Conservation (phyloP, 1,140 invertebrate genomes). For the Aphaenogaster rudis region DNA sequence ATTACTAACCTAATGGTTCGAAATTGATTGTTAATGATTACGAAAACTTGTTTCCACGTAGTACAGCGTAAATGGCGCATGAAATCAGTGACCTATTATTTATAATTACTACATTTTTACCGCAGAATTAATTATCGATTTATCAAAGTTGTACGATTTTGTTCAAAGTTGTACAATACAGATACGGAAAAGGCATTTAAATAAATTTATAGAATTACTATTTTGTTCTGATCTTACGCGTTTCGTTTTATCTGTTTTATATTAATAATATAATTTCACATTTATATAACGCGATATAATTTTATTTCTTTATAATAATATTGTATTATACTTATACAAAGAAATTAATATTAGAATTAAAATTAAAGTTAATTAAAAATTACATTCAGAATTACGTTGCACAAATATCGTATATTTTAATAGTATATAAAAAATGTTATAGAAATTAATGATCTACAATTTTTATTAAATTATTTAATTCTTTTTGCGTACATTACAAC, state of each 20-base stretch:
- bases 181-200: background rate
- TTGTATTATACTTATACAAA: too few relatives aligned
- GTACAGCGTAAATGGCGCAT: background rate
- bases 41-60: constrained; percentile 23
- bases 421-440: background rate
- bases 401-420: background rate
- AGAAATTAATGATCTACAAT: background rate
- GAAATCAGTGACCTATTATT: background rate
- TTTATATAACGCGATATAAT: too few relatives aligned
- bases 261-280: too few relatives aligned
- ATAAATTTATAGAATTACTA: background rate
- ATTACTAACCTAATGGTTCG: constrained; percentile 20
- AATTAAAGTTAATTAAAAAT: too few relatives aligned
- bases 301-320: too few relatives aligned
- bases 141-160: background rate
- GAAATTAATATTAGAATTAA: too few relatives aligned
- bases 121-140: background rate
- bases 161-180: background rate
- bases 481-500: background rate
- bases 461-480: constrained; percentile 1
- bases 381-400: background rate
- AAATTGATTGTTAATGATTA: constrained; percentile 23
- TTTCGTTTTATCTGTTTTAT: background rate
- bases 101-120: constrained; percentile 8
- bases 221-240: background rate